Conservation (phyloP, 2,113 vertebrate species). For the Coptodon bakossiorum region DNA sequence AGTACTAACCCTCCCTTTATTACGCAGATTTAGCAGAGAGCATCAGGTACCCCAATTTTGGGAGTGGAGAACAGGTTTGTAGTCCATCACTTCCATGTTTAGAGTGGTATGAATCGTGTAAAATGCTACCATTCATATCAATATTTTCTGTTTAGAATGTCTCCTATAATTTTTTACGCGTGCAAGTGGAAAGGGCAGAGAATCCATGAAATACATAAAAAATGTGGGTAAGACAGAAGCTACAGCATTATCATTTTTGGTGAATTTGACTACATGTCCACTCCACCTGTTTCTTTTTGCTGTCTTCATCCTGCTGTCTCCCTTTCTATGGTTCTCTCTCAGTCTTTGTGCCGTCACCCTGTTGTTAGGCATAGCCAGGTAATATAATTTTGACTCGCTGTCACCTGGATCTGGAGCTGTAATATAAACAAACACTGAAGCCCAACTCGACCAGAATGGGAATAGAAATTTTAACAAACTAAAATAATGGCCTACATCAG, state of each 20-base stretch:
- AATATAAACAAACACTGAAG: background rate
- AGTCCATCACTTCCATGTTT: background rate
- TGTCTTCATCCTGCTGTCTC: background rate
- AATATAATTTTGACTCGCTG: background rate
- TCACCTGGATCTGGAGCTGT: background rate
- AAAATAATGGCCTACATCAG: background rate
- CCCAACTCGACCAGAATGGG: background rate
- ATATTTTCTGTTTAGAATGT: background rate
- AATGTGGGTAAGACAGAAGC: background rate
- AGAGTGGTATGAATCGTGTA: accelerated
- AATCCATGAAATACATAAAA: background rate
- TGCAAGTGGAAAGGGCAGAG: background rate
- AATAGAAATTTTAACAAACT: background rate
- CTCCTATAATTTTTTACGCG: background rate
- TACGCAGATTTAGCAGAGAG: background rate
- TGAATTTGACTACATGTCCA: background rate
- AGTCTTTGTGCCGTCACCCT: background rate
- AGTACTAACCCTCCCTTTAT: background rate
- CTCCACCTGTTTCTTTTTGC: background rate
- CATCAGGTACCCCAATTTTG: background rate
- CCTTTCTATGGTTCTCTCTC: background rate
- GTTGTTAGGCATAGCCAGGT: background rate
- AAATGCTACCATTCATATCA: background rate
- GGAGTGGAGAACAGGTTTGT: background rate
- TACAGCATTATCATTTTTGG: background rate